Evolutionary conservation across 2,113 vertebrate species (phyloP), one percentile per base, ranked within the genome.

Genomic region (Xyrauchen texanus): DNA sequence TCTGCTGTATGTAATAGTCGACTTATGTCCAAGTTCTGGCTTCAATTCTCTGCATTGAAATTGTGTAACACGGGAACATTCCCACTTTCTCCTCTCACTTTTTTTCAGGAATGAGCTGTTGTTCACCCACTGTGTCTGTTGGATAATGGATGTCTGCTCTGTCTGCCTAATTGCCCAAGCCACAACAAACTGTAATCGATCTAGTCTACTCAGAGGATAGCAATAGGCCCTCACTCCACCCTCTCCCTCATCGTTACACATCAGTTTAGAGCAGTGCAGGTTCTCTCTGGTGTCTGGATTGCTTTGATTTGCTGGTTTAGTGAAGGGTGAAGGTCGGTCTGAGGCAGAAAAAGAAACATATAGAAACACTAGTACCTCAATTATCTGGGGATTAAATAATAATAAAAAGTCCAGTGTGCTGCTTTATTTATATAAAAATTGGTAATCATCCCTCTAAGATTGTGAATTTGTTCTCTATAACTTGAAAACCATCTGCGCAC

Each of bases 21-120:
- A 15, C 47, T 16, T 45, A 4, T 63, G n/a, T 63, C 49, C 10
- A 45, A 52, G 46, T 78, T 62, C 49, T 76, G 61, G 8, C 13
- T 8, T 1, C 13, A 58, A 13, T 13, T 68, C 4, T 51, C 49
- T 16, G 12, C 45, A 34, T 52, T 34, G 68, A 80, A 51, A 69
- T 55, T 55, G n/a, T 46, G 0, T 83, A 86, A 81, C 52, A 42
- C 16, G 46, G 77, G 53, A 80, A 76, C 61, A 45, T 49, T 76
- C 7, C 21, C 57, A 53, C 61, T 46, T 77, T 46, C 81, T 80
- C 57, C 8, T 21, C 77, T 68, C 70, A 65, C 2, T 77, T 60
- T 34, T 34, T 47, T 84, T 87, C 91, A 98, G 97, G 92, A 81
- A 96, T 96, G 96, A 91, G 85, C 89, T 84, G 83, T 89, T 86